A percentile compares a stretch with the other conserved stretches of the same genome.
phyloP scores from a whole-genome alignment of 2,797 vertebrate genomes.

The Margarornis squamiger region DNA sequence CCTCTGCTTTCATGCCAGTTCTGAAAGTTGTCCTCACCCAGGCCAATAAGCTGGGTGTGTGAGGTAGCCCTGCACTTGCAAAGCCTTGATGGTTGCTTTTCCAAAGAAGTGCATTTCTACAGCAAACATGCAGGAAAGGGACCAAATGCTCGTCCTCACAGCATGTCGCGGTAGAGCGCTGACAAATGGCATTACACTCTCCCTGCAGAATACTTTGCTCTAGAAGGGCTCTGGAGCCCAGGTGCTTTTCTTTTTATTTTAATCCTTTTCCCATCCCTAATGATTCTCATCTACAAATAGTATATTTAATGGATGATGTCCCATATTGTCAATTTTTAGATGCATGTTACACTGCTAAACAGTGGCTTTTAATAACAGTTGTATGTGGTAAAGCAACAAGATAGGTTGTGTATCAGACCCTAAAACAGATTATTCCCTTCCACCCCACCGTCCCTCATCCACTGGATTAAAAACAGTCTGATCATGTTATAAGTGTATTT shows the following conservation, averaged over 20 bases:
- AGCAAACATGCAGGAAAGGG: neutral
- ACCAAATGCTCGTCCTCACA: neutral
- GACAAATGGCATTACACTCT: conserved; percentile 26
- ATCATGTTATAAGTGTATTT: conserved; percentile 48
- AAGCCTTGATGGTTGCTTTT: conserved; percentile 21
- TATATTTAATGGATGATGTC: conserved; percentile 65
- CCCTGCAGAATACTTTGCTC: conserved; percentile 35
- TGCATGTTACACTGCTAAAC: conserved; percentile 67
- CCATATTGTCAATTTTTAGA: conserved; percentile 57
- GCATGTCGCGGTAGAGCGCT: conserved; percentile 53
- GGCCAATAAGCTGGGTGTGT: conserved; percentile 92
- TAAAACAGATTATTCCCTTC: conserved; percentile 33
- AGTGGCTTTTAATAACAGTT: conserved; percentile 63
- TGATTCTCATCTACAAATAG: conserved; percentile 58
- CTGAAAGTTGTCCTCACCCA: conserved; percentile 97
- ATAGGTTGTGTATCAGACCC: conserved; percentile 45
- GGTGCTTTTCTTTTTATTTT: conserved; percentile 70
- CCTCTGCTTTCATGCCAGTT: conserved; percentile 97
- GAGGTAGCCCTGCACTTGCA: neutral
- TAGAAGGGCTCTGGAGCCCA: conserved; percentile 51
- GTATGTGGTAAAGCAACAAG: conserved; percentile 16
- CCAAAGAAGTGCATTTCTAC: conserved; percentile 69
- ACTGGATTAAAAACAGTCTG: conserved; percentile 73
- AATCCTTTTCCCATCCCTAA: conserved; percentile 39
- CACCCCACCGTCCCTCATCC: neutral